Base-by-base conservation (phyloP, 2,888 invertebrate genomes). In the Harpalus rubripes region DNA sequence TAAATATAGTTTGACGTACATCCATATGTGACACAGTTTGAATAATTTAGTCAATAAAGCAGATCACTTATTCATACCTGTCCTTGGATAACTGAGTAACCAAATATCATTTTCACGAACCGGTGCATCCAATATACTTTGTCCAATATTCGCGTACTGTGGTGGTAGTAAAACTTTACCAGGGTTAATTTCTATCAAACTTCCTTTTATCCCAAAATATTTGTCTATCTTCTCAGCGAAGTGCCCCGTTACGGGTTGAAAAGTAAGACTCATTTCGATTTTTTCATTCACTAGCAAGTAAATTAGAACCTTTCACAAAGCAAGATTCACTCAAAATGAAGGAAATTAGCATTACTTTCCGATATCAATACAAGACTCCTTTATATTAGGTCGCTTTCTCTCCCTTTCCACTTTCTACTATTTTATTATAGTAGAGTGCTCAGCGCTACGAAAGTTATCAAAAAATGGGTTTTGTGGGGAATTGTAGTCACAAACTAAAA, bases 41-140 rank as follows among this genome's bases (percentile, higher is more conserved):
- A 52, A 52, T 52, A 10, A 10, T 52, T 52, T 52, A 52, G 12
- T 52, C 8, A 52, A 52, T 52, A 52, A 52, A 52, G 10, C 2
- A 12, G 10, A 52, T 52, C 8, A 52, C 12, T 52, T 52, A 52
- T 68, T 89, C 92, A 91, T 89, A 96, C 98, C 98, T 88, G 97
- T 97, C 88, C 98, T 94, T 0, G 98, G 98, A 92, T 96, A 97
- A 8, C 97, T 97, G 65, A 96, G 94, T 90, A 98, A 93, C 95
- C 97, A 97, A 0, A 97, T 94, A 90, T 98, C 98, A 87, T 95
- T 95, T 3, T 94, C 92, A 81, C 94, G 92, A 1, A 97, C 94
- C 82, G 95, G 93, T 89, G 97, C 93, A 84, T 96, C 94, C 85
- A 95, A 90, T 84, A 97, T 95, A 87, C 94, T 93, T 87, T 95